Evolutionary conservation across 2,797 vertebrate genomes (phyloP), one percentile per base, ranked within the genome.

Genomic region (Natrix natrix): DNA sequence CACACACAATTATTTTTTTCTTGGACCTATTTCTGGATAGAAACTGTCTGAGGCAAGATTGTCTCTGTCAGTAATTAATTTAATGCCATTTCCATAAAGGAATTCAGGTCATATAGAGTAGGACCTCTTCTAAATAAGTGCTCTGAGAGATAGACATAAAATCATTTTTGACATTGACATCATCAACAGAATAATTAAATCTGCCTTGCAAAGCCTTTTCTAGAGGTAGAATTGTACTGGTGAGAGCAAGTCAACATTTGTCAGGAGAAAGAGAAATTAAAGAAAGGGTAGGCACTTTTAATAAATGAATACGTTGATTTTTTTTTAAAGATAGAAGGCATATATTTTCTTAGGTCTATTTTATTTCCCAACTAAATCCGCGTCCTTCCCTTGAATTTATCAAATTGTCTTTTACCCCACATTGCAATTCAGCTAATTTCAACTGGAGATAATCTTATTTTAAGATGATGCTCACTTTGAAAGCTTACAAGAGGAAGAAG

Each of bases 131-230:
- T 90, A 1, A 92, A 20, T 86, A 0, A 88, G 2, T 32, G 7
- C 78, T 94, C 90, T 94, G 93, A 87, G 0, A 91, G 0, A 6
- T 24, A 90, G 43, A 89, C 91, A 86, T 93, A 95, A 89, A 24
- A 55, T 1, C 88, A 20, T 54, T 26, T 89, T n/a, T 94, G 93
- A 92, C 87, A 57, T 92, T 48, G 87, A 52, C 52, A 55, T 94
- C 92, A 94, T 93, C 93, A 92, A 37, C 43, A 37, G 60, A 93
- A 61, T 92, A 95, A 95, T 96, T 95, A 95, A 93, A 91, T 93
- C 69, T 32, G 43, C 11, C 93, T 89, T 93, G 91, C 78, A 90
- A 54, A 17, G 83, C 48, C n/a, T 48, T 87, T 93, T 91, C 86
- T 32, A 93, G 13, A 91, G 90, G 54, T 48, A 26, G 69, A 37